phyloP scores from a whole-genome alignment of 92 coral and sea anemone species.

The Scolanthus callimorphus region DNA sequence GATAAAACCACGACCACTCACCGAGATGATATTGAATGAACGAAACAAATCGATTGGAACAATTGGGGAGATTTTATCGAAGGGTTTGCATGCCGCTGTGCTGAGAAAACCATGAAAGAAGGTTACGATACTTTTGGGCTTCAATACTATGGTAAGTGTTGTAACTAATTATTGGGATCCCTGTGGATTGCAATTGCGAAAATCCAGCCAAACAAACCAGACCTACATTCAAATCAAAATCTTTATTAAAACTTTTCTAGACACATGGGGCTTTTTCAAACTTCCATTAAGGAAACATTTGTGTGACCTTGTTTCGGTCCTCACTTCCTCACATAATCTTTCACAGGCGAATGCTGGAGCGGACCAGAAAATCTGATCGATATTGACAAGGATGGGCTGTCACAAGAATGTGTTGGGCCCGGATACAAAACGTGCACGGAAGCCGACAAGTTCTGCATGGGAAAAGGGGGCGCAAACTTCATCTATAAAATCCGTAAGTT shows the following conservation, averaged over 20 bases:
- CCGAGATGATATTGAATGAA: slow-evolving; percentile 44
- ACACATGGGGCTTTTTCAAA: too few relatives aligned
- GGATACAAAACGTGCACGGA: slow-evolving; percentile 21
- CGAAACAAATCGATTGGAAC: slow-evolving; percentile 48
- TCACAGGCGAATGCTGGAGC: slow-evolving; percentile 78
- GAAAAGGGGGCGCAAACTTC: slow-evolving; percentile 43
- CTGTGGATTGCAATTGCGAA: too few relatives aligned
- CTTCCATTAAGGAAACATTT: too few relatives aligned
- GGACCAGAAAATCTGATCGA: slow-evolving; percentile 52
- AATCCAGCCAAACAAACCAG: too few relatives aligned
- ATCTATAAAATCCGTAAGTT: slow-evolving; percentile 50
- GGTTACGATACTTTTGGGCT: slow-evolving; percentile 58
- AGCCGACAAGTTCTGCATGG: slow-evolving; percentile 36
- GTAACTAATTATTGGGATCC: too few relatives aligned
- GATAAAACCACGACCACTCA: slow-evolving; percentile 43
- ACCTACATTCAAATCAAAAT: too few relatives aligned
- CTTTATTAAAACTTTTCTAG: too few relatives aligned
- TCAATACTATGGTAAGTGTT: slow-evolving; percentile 39
- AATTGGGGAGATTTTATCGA: slow-evolving; percentile 47
- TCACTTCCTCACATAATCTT: too few relatives aligned
- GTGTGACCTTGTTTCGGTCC: too few relatives aligned
- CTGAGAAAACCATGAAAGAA: slow-evolving; percentile 40
- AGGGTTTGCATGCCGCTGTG: slow-evolving; percentile 52
- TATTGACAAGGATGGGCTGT: slow-evolving; percentile 49
- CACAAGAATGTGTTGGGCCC: slow-evolving; percentile 28